Conservation (phyloP, 2,113 vertebrate genomes). For the Fulica atra region DNA sequence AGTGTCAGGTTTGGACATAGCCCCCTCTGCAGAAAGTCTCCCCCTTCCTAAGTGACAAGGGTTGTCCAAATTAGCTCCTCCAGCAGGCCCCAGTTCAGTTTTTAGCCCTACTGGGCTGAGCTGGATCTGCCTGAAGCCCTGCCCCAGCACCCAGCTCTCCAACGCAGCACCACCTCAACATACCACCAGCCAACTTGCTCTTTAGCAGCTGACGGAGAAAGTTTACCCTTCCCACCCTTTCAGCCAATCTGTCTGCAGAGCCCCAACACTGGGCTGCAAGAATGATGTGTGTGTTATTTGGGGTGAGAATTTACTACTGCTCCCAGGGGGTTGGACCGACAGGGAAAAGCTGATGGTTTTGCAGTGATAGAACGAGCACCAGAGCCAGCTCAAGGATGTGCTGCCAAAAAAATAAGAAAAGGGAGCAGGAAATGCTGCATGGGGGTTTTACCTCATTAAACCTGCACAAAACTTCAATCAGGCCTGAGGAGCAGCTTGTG, state of each 20-base stretch:
- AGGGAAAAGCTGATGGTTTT: not conserved
- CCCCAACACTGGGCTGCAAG: not conserved
- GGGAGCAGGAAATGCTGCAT: not conserved
- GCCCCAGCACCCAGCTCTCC: not conserved
- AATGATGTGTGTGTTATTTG: not conserved
- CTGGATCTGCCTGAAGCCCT: not conserved
- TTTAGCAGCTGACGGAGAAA: not conserved
- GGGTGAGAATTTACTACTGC: not conserved
- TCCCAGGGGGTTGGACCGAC: not conserved
- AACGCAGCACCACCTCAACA: not conserved
- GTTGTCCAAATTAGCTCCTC: not conserved
- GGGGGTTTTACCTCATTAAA: not conserved
- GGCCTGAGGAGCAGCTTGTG: not conserved
- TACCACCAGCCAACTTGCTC: not conserved
- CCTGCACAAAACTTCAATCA: not conserved
- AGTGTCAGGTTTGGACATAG: not conserved
- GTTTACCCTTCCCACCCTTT: not conserved
- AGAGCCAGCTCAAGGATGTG: not conserved
- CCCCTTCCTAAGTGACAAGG: not conserved
- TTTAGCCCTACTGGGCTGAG: not conserved
- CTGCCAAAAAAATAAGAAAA: not conserved
- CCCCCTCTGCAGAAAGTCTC: not conserved
- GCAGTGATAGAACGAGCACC: not conserved
- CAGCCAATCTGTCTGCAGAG: not conserved
- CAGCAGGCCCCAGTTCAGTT: not conserved